Evolutionary conservation across 2,797 vertebrate genomes (phyloP), one percentile per base, ranked within the genome.

Genomic region (Pseudomugil tenellus): DNA sequence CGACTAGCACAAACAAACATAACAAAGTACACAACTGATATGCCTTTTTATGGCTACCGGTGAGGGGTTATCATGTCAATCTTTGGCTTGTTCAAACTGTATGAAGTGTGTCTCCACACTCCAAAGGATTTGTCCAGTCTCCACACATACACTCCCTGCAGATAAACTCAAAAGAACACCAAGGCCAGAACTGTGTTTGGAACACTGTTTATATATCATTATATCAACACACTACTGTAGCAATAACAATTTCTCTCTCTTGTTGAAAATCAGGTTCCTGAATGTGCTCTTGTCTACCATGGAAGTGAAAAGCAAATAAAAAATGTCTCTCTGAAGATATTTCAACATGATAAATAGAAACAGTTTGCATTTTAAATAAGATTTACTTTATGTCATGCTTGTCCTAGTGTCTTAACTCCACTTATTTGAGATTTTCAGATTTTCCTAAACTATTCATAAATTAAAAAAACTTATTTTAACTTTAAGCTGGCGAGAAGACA

Each of bases 51-150:
- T 54, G 70, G 72, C 77, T 64, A 79, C 63, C 13, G 52, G 72
- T 80, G 43, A 82, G 66, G 69, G 75, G 89, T 86, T 88, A 88
- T 90, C 84, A 58, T 52, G 84, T 87, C 65, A 51, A 85, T 85
- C 84, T 80, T 49, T 62, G 69, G 66, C 72, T 76, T 56, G 56
- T 85, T 84, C 61, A 39, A 90, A 81, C 79, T 71, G 70, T 65
- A 76, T 71, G 52, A 62, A 73, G 43, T 49, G 67, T 81, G 74
- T 77, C 76, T 81, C 73, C 64, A 76, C 77, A 79, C 65, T 75
- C 55, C 39, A 74, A 32, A 66, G 57, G 61, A 74, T 46, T 35
- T 71, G 79, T 77, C 74, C 60, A 31, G 63, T 57, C 39, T 6
- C 1, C 6, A 43, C 41, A 63, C 26, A 67, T 55, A 31, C 61